Evolutionary conservation across 1,140 invertebrate species (phyloP), one percentile per base, ranked within the genome.

Genomic region (Drosophila azteca): DNA sequence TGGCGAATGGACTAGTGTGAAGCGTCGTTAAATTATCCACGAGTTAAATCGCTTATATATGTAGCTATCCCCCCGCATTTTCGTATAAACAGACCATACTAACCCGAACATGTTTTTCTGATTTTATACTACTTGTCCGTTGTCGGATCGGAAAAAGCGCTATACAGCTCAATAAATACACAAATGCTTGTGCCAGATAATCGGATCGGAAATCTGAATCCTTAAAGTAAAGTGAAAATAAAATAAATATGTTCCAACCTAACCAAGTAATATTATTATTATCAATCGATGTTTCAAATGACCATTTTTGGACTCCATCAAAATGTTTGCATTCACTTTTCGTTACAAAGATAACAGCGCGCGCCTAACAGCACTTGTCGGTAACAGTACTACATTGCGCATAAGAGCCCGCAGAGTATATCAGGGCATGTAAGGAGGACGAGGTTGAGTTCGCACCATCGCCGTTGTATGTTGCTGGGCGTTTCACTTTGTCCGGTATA

Each of bases 1-100:
- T 77, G 90, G 89, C 7, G 90, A 91, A 73, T 91, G 90, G 90
- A 90, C 82, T 22, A 91, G 77, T 62, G 90, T 91, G 1, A 91
- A 90, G 69, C 88, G 90, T 43, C 90, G 89, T 83, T 91, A 89
- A 85, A 71, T 53, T 31, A 11, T 43, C 50, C 2, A 31, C 17
- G 20, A 48, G n/a, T 41, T 29, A 20, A n/a, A 22, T 68, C 39
- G 22, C 22, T 29, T 22, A 77, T 62, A 51, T 50, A 58, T 59
- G 55, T 63, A 57, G 51, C 65, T 54, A 45, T 79, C 54, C 61
- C 61, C 48, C 48, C 70, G 70, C 80, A 74, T 77, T 52, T 85
- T 63, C 61, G 45, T 62, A 63, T 57, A 54, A 24, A 82, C 62
- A 52, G 61, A 74, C 45, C 41, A 87, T 58, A 64, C 15, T 84